Percentiles rank a stretch among this genome's conserved stretches.
Conservation (phyloP, 2,888 invertebrate genomes). For the Dryocosmus kuriphilus region DNA sequence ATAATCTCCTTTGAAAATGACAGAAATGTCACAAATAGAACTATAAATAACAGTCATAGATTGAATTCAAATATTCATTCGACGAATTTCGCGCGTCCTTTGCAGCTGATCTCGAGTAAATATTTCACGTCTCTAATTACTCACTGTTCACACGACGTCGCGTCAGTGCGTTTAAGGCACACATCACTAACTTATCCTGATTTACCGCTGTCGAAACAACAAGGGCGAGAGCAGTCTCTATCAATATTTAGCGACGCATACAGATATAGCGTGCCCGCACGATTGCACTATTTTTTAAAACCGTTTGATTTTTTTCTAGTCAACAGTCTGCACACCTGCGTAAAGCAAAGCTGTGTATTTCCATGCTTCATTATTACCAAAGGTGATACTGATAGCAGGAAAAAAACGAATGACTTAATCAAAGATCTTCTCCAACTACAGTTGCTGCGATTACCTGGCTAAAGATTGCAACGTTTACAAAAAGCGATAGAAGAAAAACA, state of each 20-base stretch:
- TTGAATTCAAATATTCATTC: slow-evolving; percentile 1
- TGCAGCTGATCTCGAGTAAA: slow-evolving; percentile 17
- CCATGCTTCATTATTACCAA: neutral
- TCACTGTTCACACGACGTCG: neutral
- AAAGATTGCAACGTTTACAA: too few relatives aligned
- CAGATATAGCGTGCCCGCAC: neutral
- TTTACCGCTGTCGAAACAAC: neutral
- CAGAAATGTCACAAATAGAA: neutral
- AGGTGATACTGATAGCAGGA: neutral
- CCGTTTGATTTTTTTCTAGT: neutral
- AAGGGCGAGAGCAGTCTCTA: neutral
- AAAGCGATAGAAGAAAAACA: too few relatives aligned
- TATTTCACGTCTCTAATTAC: slow-evolving; percentile 14
- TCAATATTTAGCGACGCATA: slow-evolving; percentile 1
- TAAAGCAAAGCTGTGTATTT: neutral
- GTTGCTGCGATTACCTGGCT: neutral
- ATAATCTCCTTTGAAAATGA: neutral
- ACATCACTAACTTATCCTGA: slow-evolving; percentile 8
- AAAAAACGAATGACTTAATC: neutral
- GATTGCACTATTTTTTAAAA: slow-evolving; percentile 2
- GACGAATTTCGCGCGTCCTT: slow-evolving; percentile 10
- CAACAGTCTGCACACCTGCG: neutral
- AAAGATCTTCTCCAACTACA: neutral
- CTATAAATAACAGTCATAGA: neutral
- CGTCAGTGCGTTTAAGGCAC: neutral